Evolutionary conservation across 1,140 invertebrate species (phyloP), one percentile per base, ranked within the genome.

Genomic region (Drosophila bifasciata): DNA sequence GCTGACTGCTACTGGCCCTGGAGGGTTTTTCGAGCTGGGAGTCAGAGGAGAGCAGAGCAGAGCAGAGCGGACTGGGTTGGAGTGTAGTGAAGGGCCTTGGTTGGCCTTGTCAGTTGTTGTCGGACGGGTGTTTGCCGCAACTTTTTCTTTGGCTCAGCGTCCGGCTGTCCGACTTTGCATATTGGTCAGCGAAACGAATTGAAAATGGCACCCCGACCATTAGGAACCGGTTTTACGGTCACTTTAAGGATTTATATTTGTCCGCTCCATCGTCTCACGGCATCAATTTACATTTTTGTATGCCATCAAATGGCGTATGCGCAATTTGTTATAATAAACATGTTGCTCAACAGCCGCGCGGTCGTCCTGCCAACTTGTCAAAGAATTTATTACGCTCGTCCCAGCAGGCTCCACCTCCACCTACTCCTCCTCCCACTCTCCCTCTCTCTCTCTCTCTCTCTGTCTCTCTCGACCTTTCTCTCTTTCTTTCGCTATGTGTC

Each of bases 321-420:
- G 72, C 81, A 85, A 85, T 85, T 85, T 80, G 72, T 86, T 86
- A 86, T 86, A 85, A 80, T 85, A 85, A 86, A 86, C 80, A 85
- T 86, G 80, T 85, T 86, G 81, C 81, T 80, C 58, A 51, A 57
- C 77, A 61, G 48, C 43, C 7, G 40, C 39, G 16, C 56, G 7
- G 44, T 21, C 8, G 59, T n/a, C 53, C 78, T 62, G 81, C 68
- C 81, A 85, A 86, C 80, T 85, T 86, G 81, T 85, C 76, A 85
- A 85, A 85, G 76, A 86, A 85, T 85, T 85, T 85, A 85, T 85
- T 80, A 80, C 67, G 64, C 72, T 70, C 66, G 59, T 45, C 67
- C 68, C 41, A 58, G 36, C 58, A 39, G 9, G 3, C 19, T 4
- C 19, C n/a, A n/a, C 36, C 21, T 19, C 49, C 50, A 16, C 23